Evolutionary conservation across 2,888 invertebrate species (phyloP).

Genomic region (Drosophila phalerata): DNA sequence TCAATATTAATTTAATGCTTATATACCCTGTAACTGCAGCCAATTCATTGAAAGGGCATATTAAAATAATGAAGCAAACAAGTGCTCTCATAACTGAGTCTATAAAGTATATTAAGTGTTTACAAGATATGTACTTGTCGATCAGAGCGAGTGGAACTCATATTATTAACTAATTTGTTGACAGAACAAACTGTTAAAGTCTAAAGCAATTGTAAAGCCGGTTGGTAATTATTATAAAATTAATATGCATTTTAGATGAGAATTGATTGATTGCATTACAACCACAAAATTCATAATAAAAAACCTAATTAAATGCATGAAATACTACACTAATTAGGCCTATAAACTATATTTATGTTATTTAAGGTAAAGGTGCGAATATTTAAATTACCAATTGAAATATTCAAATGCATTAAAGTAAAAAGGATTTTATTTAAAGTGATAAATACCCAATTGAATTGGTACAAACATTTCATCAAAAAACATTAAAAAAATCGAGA

Average conservation of each 20-base stretch:
- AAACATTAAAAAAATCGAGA: no score
- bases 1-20: slow-evolving; percentile 50
- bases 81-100: background rate
- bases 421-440: background rate
- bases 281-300: background rate
- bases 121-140: background rate
- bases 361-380: background rate
- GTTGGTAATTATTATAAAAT: slow-evolving; percentile 10
- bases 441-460: no score
- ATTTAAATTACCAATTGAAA: background rate
- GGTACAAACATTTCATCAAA: no score
- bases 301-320: slow-evolving; percentile 9
- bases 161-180: background rate
- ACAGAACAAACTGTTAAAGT: background rate
- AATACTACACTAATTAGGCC: background rate
- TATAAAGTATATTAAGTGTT: background rate
- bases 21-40: slow-evolving; percentile 1
- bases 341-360: background rate
- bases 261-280: slow-evolving; percentile 26
- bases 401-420: background rate
- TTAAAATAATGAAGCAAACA: no score
- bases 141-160: background rate
- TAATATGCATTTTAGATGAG: slow-evolving; percentile 8
- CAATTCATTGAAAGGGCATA: background rate
- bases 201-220: background rate